These are phyloP conservation scores for Falco biarmicus DNA, from an alignment of 2,797 vertebrate species.

Conservation along the genomic window DNA sequence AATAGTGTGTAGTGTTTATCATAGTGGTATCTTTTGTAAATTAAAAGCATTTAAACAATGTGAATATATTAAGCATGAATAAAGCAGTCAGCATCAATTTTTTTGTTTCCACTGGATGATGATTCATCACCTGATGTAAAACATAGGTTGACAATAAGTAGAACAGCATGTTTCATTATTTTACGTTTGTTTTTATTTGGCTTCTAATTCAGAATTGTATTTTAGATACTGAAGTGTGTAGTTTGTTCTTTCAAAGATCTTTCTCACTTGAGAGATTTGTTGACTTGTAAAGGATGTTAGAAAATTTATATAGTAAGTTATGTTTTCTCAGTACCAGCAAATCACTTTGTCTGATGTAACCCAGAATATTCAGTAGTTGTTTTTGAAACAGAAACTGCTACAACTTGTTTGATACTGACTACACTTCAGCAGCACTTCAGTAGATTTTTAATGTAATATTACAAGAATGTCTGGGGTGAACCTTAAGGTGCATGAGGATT, in stretches of 20 bases:
- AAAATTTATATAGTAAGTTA: not conserved
- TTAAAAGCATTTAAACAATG: not conserved
- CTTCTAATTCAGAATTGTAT: not conserved
- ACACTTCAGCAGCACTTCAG: not conserved
- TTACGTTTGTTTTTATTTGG: not conserved
- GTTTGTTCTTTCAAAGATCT: not conserved
- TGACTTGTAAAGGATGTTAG: not conserved
- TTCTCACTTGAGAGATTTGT: not conserved
- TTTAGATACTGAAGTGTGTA: not conserved
- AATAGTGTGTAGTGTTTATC: conserved; percentile 6
- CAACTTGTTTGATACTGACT: not conserved
- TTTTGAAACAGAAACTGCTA: not conserved
- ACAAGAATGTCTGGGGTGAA: not conserved
- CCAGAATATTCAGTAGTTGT: not conserved
- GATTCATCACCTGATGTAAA: not conserved
- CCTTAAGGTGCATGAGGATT: not conserved
- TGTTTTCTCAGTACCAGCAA: not conserved
- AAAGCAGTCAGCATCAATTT: not conserved
- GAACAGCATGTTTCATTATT: not conserved
- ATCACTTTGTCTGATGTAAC: not conserved
- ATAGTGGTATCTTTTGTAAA: not conserved
- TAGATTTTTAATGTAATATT: not conserved
- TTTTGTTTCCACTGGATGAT: conserved; percentile 14
- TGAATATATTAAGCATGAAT: conserved; percentile 17
- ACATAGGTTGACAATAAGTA: not conserved